A percentile compares a stretch with the other conserved stretches of the same genome.
These are phyloP conservation scores for Pristis pectinata DNA, from an alignment of 2,797 vertebrate genomes.

Conservation along the genomic window DNA sequence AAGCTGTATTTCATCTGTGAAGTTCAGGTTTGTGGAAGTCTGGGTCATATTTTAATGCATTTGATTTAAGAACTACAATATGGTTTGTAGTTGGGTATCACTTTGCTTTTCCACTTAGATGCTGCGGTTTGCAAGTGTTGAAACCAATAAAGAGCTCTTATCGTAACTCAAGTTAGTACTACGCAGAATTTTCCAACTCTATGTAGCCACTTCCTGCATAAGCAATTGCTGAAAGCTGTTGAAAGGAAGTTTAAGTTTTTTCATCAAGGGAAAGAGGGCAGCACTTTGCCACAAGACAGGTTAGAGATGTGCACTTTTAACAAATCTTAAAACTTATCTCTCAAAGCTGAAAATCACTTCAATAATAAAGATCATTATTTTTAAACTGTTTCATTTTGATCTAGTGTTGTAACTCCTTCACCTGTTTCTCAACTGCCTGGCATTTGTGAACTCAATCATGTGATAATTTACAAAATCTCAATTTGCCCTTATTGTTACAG, in stretches of 20 bases:
- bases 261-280: slow-evolving; percentile 15
- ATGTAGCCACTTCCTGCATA: slow-evolving; percentile 35
- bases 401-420: not conserved
- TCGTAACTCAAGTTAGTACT: slow-evolving; percentile 2
- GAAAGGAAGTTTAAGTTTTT: slow-evolving; percentile 31
- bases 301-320: not conserved
- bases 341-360: slow-evolving; percentile 27
- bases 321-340: not conserved
- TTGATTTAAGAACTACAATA: slow-evolving; percentile 1
- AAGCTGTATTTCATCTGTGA: not conserved
- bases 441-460: not conserved
- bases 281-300: slow-evolving; percentile 23
- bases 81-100: slow-evolving; percentile 21
- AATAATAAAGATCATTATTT: not conserved
- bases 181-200: slow-evolving; percentile 33
- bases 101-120: slow-evolving; percentile 16
- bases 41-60: not conserved
- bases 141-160: slow-evolving; percentile 36
- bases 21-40: not conserved
- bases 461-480: not conserved
- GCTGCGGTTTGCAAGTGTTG: slow-evolving; percentile 18
- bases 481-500: not conserved
- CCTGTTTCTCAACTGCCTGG: not conserved
- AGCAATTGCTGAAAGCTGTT: slow-evolving; percentile 23
- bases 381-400: not conserved